These are phyloP conservation scores for Stenodera caucasica DNA, from an alignment of 2,888 invertebrate species.

Conservation along the genomic window DNA sequence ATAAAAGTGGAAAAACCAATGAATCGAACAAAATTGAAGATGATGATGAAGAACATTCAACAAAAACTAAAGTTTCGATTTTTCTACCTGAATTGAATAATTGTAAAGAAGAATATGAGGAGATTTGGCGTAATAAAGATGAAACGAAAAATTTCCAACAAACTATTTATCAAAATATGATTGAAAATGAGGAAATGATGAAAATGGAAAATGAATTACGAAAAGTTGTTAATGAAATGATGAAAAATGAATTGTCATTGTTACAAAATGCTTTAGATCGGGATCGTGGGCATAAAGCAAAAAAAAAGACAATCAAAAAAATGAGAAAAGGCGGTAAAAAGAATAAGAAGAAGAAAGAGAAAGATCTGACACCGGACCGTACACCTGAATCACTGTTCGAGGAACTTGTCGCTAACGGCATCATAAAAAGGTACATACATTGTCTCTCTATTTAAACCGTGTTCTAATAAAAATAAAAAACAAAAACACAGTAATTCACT, in stretches of 20 bases:
- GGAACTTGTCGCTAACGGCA: conserved; percentile 87
- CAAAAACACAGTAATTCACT: no score
- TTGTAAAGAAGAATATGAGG: conserved; percentile 76
- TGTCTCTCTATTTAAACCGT: conserved; percentile 15
- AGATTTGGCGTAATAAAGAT: conserved; percentile 81
- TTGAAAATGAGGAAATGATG: conserved; percentile 78
- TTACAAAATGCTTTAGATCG: conserved; percentile 73
- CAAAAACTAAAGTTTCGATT: conserved; percentile 70
- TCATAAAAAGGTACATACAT: conserved; percentile 84
- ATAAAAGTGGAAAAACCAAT: conserved; percentile 68
- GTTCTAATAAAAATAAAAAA: conserved; percentile 9
- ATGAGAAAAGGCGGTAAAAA: conserved; percentile 81
- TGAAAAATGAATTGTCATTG: conserved; percentile 70
- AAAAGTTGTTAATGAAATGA: conserved; percentile 76
- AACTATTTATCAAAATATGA: conserved; percentile 77
- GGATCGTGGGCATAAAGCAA: conserved; percentile 72
- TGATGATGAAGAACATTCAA: conserved; percentile 68
- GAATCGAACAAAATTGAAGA: conserved; percentile 55
- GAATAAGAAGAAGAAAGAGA: conserved; percentile 90
- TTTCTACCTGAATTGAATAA: conserved; percentile 73
- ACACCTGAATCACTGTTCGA: conserved; percentile 89
- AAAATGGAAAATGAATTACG: conserved; percentile 84
- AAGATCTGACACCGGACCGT: conserved; percentile 90
- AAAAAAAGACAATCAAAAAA: conserved; percentile 79
- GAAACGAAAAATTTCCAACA: conserved; percentile 75